A percentile compares a stretch with the other conserved stretches of the same genome.
Conservation (phyloP, 2,113 vertebrate genomes). For the Pygoscelis adeliae region DNA sequence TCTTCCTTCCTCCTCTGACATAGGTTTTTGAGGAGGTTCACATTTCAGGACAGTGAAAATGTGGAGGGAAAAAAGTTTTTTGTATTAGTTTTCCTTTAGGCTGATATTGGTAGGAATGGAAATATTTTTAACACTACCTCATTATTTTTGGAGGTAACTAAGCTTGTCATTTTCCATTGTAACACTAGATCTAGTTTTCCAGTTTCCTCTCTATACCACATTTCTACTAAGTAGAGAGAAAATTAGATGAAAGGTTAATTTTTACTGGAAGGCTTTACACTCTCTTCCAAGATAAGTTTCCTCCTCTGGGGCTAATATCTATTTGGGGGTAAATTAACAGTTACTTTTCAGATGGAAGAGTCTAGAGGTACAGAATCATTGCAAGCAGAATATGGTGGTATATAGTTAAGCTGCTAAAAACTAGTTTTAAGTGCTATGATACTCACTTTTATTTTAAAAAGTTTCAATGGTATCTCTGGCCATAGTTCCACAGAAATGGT, state of each 20-base stretch:
- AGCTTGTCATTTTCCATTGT: constrained; percentile 5
- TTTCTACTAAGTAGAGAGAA: constrained; percentile 6
- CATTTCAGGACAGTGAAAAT: background rate
- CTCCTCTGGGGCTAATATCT: background rate
- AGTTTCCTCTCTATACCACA: background rate
- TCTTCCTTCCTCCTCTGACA: background rate
- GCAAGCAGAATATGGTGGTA: background rate
- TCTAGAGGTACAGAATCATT: background rate
- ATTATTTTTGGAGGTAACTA: constrained; percentile 28
- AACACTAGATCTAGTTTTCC: background rate
- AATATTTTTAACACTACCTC: constrained; percentile 7
- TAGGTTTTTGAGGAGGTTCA: background rate
- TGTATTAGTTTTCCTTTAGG: constrained; percentile 15
- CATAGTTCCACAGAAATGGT: background rate
- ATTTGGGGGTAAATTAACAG: background rate
- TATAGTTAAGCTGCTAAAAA: background rate
- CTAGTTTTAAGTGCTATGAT: background rate
- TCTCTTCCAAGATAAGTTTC: background rate
- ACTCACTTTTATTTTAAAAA: background rate
- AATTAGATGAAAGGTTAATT: background rate
- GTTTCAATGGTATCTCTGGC: background rate
- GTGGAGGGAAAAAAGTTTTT: background rate
- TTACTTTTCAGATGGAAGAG: background rate
- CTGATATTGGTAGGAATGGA: background rate
- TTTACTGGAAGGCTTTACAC: background rate